phyloP scores from a whole-genome alignment of 2,888 invertebrate species.

The Conops quadrifasciatus region DNA sequence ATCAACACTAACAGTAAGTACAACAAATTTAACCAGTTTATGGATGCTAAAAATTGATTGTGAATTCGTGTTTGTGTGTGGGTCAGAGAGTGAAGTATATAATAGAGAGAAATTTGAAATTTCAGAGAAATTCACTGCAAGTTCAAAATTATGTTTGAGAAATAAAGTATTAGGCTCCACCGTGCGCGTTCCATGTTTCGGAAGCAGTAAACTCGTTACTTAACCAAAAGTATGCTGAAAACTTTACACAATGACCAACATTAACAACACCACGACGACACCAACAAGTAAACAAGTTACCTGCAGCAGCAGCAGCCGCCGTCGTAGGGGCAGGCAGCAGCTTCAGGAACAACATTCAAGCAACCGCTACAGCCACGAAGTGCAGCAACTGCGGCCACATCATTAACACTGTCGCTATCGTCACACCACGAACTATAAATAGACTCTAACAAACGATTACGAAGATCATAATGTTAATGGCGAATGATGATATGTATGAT shows the following conservation, averaged over 20 bases:
- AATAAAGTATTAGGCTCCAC: neutral
- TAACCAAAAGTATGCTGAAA: neutral
- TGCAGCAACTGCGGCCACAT: conserved; percentile 26
- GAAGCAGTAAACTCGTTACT: too few species aligned
- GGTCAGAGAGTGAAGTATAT: too few species aligned
- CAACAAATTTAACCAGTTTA: too few species aligned
- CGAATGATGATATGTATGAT: too few species aligned
- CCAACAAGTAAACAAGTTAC: conserved; percentile 16
- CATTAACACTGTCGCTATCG: conserved; percentile 3
- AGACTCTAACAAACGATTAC: neutral
- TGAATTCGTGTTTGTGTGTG: too few species aligned
- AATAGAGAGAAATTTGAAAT: too few species aligned
- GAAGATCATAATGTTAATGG: neutral
- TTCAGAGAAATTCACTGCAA: too few species aligned
- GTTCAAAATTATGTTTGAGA: too few species aligned
- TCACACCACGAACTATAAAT: conserved; percentile 21
- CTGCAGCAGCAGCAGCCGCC: neutral
- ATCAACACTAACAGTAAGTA: too few species aligned
- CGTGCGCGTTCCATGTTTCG: neutral
- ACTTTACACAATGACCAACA: conserved; percentile 15
- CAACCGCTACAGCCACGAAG: conserved; percentile 19
- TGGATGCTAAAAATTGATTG: too few species aligned
- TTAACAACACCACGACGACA: neutral
- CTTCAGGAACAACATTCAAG: conserved; percentile 15
- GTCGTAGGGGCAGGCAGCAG: neutral